Base-by-base conservation (phyloP, 2,888 invertebrate species). In the Lasioglossum marginatum region DNA sequence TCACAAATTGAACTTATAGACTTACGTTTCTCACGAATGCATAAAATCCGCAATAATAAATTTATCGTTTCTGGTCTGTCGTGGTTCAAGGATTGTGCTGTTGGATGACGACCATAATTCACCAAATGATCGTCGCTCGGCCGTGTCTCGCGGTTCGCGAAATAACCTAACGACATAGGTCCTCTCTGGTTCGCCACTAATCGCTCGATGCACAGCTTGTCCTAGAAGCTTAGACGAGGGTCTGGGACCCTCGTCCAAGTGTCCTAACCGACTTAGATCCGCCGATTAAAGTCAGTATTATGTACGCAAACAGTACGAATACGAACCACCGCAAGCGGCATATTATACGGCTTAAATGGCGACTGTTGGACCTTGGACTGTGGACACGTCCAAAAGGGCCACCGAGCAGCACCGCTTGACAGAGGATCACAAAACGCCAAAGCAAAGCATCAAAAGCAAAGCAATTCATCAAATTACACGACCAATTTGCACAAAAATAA, bases 291-390 rank as follows among this genome's bases (percentile, higher is more conserved):
- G 79, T 75, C 45, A 90, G 78, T 86, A 71, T 92, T 90, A 72
- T 90, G 81, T 89, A 81, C 84, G 81, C n/a, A 84, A 91, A 92
- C 92, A 90, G 91, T 92, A 92, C 87, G 90, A 92, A 88, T 91
- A 93, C 85, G 75, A 72, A 78, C 88, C 89, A 87, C 89, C 90
- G 84, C 88, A 89, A 87, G 52, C 81, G 79, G 83, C 82, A 75
- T 90, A 83, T 81, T 88, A 87, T 79, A 79, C 83, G 79, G 88
- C 86, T 91, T 90, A 86, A 83, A 81, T 37, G 85, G 70, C 66
- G 34, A 48, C 74, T 40, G 34, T 76, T 81, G 89, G 89, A 86
- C 76, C 57, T 72, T 81, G 83, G 82, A 84, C 77, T 82, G 87
- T 68, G 75, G 77, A 71, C 79, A 77, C 78, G 77, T 79, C 88